phyloP scores from a whole-genome alignment of 2,113 vertebrate species.

The Sylvietta virens region DNA sequence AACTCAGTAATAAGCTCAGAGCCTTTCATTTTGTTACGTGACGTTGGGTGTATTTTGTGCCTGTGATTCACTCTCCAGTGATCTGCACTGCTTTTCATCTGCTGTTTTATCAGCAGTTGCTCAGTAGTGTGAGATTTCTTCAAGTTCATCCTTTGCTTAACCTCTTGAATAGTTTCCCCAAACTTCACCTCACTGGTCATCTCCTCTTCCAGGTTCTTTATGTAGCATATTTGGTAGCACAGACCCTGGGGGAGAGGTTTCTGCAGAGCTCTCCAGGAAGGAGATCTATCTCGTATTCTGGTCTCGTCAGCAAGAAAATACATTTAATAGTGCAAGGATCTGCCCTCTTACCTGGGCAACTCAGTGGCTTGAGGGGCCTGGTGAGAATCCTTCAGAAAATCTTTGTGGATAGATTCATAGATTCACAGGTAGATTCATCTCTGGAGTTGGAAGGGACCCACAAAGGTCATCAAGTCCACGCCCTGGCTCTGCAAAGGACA shows the following conservation, averaged over 20 bases:
- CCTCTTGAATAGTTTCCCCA: not conserved
- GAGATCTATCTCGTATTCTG: not conserved
- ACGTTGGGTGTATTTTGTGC: not conserved
- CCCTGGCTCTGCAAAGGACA: not conserved
- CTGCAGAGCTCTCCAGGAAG: not conserved
- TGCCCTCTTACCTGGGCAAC: not conserved
- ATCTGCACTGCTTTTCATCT: not conserved
- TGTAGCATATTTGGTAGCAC: not conserved
- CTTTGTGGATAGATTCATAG: not conserved
- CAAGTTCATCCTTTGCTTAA: not conserved
- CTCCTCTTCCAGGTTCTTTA: not conserved
- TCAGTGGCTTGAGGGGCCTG: not conserved
- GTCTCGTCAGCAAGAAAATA: not conserved
- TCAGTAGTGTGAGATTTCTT: not conserved
- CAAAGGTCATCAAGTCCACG: rapidly evolving
- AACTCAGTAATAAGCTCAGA: not conserved
- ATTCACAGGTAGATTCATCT: no score
- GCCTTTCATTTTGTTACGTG: not conserved
- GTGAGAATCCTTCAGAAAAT: not conserved
- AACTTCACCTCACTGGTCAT: not conserved
- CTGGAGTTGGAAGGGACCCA: not conserved
- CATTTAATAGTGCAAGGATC: not conserved
- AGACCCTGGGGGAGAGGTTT: not conserved
- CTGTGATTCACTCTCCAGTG: constrained; percentile 18
- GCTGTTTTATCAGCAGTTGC: not conserved